Conservation (phyloP, 1,140 invertebrate genomes). For the Cecropterus lyciades region DNA sequence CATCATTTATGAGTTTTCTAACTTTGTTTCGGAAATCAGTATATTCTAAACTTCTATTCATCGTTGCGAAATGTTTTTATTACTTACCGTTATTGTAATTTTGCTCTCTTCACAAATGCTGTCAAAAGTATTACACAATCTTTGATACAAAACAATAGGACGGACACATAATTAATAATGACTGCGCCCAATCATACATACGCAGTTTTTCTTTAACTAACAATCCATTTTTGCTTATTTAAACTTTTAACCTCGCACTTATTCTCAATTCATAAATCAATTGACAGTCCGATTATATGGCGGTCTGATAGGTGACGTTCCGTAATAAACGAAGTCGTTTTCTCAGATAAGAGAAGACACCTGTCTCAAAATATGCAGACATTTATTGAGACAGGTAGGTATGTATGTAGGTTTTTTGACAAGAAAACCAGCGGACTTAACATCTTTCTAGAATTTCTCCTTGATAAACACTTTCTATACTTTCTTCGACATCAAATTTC, state of each 20-base stretch:
- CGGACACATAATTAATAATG: slow-evolving; percentile 30
- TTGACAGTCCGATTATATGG: no score
- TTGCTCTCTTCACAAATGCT: slow-evolving; percentile 38
- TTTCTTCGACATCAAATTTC: no score
- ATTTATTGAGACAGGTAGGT: no score
- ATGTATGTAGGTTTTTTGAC: no score
- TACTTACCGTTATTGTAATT: slow-evolving; percentile 2
- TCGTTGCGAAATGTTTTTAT: slow-evolving; percentile 37
- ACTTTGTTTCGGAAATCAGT: slow-evolving; percentile 46
- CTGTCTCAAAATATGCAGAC: no score
- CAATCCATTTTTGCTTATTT: slow-evolving; percentile 4
- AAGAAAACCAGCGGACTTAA: no score
- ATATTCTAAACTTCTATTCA: slow-evolving; percentile 43
- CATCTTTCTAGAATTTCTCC: no score
- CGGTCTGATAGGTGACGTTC: no score
- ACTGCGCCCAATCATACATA: slow-evolving; percentile 33
- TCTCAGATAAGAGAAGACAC: no score
- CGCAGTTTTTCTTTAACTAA: slow-evolving; percentile 26
- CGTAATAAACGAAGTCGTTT: not conserved
- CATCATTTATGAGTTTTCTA: slow-evolving; percentile 45
- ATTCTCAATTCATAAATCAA: no score
- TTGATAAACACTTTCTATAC: no score
- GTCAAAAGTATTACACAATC: slow-evolving; percentile 29
- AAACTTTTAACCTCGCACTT: slow-evolving; percentile 5
- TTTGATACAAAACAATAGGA: slow-evolving; percentile 37